A percentile compares a stretch with the other conserved stretches of the same genome.
Evolutionary conservation across 2,797 vertebrate species (phyloP).

Genomic region (Gallirallus australis): DNA sequence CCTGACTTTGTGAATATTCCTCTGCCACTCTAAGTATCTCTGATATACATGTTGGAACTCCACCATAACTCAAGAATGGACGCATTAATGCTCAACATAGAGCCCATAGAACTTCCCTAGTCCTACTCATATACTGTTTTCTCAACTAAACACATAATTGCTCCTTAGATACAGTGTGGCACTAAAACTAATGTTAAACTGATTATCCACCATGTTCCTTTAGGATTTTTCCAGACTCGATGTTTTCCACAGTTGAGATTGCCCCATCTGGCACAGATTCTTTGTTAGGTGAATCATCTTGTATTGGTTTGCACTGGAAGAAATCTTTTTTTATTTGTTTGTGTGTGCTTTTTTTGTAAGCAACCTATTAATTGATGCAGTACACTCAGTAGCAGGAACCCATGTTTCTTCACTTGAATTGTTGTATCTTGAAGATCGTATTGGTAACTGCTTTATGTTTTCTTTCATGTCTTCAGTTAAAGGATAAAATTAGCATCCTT

Average conservation of each 20-base stretch:
- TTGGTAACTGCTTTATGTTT: background rate
- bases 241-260: background rate
- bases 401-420: background rate
- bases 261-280: background rate
- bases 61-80: background rate
- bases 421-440: background rate
- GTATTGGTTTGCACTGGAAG: background rate
- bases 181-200: background rate
- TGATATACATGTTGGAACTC: background rate
- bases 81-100: background rate
- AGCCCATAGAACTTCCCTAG: background rate
- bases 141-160: background rate
- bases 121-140: background rate
- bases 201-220: background rate
- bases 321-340: background rate
- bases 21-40: background rate
- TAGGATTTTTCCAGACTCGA: background rate
- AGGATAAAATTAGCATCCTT: background rate
- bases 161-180: background rate
- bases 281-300: background rate
- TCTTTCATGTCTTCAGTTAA: background rate
- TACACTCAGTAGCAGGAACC: background rate
- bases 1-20: background rate
- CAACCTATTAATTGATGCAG: background rate
- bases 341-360: background rate